Base-by-base conservation (phyloP, 1,140 invertebrate genomes). In the Pseudomyrmex concolor region DNA sequence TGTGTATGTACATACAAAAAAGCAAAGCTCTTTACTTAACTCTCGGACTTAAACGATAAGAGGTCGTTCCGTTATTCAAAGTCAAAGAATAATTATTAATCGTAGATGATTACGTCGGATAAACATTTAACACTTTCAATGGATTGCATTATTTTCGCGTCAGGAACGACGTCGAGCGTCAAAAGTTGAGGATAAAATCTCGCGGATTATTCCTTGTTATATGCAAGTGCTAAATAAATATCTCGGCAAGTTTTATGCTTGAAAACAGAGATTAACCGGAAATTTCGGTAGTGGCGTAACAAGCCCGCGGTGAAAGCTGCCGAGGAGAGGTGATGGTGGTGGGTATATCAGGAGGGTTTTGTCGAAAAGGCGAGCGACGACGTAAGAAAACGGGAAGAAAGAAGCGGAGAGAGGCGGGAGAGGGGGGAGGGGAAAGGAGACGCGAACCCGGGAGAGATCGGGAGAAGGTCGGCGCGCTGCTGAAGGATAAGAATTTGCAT, bases 401-500 rank as follows among this genome's bases (percentile, higher is more conserved):
- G 82, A 77, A 67, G 50, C 25, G 77, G 72, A 45, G 45, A 45
- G 59, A 83, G 63, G n/a, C 12, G 34, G n/a, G 70, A 59, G 80
- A 10, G 13, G 13, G 60, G 51, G n/a, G n/a, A n/a, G n/a, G n/a
- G n/a, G n/a, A n/a, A 15, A 9, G n/a, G n/a, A 50, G 48, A 34
- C 9, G 10, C 43, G 12, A 22, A n/a, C 54, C 34, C 34, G 34
- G 34, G 5, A 34, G 55, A 43, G 19, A 45, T 71, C 77, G 59
- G 19, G 25, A 64, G 84, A 63, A 74, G 70, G 48, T 83, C 68
- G 63, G 55, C 43, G 67, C 59, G 51, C 57, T 45, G 74, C 74
- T 54, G 54, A 90, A 34, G 90, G 86, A 92, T 91, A 87, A 86
- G 86, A 89, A 93, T 93, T 93, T 92, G 88, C 92, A 93, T 93